Evolutionary conservation across 1,140 invertebrate species (phyloP), one percentile per base, ranked within the genome.

Genomic region (Sweltsa coloradensis): DNA sequence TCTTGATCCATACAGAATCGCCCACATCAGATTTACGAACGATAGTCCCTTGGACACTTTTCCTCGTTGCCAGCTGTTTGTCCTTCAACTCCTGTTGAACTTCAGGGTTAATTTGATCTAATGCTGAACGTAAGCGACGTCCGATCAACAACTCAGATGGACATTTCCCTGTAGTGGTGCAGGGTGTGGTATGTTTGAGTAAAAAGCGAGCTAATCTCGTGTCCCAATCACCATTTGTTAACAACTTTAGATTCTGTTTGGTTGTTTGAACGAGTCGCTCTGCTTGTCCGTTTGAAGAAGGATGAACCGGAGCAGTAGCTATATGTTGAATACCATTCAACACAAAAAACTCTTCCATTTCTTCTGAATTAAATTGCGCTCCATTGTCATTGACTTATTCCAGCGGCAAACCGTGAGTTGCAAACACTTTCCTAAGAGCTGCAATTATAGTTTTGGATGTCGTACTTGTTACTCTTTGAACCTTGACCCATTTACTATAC

Each of bases 231-330:
- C 22, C 41, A 18, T 42, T 18, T 42, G 14, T 23, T 24, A 42
- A 14, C 22, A 14, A 21, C 22, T 24, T 3, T 34, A 42, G n/a
- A 14, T n/a, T 21, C 22, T 42, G 41, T n/a, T 49, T 48, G 11
- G 31, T 23, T 3, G 45, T 50, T 25, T 49, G 45, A n/a, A 49
- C 47, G 3, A 4, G 13, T 45, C 39, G 24, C 52, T 65, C 63
- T 5, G 61, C 62, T 3, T 51, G 58, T 0, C 65, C 63, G 47
- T 66, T 67, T 23, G 57, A 57, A 25, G 58, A 53, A 0, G 62
- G 60, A 41, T 57, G 50, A 36, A 61, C 61, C 7, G 62, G 61
- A 11, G 62, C 49, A 9, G 57, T 51, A 21, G 56, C 55, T 13
- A 47, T 53, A 42, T 61, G 59, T 42, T 52, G 51, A 5, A 65